Evolutionary conservation across 2,797 vertebrate genomes (phyloP), one percentile per base, ranked within the genome.

Genomic region (Hylomyscus alleni): DNA sequence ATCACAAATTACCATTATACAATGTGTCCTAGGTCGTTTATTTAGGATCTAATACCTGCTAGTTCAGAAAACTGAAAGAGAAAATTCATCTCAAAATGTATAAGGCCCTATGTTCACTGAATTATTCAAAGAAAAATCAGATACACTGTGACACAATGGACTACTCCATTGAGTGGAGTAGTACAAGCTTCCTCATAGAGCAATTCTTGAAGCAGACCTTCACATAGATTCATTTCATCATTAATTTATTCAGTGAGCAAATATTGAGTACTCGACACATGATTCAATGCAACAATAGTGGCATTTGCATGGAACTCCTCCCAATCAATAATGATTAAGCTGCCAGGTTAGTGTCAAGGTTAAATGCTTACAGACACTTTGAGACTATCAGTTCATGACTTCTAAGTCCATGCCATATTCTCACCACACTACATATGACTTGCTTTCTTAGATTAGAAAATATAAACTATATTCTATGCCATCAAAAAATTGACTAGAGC

Each of bases 1-100:
- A 93, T 96, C 90, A 29, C 85, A 31, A 54, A 60, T 95, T 97
- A 40, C 87, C 60, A 82, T 94, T 93, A 52, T 93, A 26, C 34
- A 44, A 89, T 84, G 1, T 83, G 77, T 26, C 76, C 83, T 37
- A 77, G 67, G 31, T 73, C 22, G 19, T 54, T 96, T 69, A 29
- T 81, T 96, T 93, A 67, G 7, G 9, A 29, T 90, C 10, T 44
- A 65, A 78, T 93, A 73, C 13, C 92, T 91, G 2, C 6, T 87
- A 17, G 37, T 90, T 91, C 94, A 96, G 72, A 97, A 97, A 95
- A 86, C 24, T 17, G 11, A 69, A 19, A 88, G 72, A 86, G 19
- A 67, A 92, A 76, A 78, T 92, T 14, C 20, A 76, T n/a, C 47
- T 96, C 20, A 73, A 82, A 78, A 56, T 82, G 37, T 90, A 47